These are phyloP conservation scores for Chironex yamaguchii DNA, from an alignment of 30 jellyfish, hydroid and myxozoan species.

Conservation along the genomic window DNA sequence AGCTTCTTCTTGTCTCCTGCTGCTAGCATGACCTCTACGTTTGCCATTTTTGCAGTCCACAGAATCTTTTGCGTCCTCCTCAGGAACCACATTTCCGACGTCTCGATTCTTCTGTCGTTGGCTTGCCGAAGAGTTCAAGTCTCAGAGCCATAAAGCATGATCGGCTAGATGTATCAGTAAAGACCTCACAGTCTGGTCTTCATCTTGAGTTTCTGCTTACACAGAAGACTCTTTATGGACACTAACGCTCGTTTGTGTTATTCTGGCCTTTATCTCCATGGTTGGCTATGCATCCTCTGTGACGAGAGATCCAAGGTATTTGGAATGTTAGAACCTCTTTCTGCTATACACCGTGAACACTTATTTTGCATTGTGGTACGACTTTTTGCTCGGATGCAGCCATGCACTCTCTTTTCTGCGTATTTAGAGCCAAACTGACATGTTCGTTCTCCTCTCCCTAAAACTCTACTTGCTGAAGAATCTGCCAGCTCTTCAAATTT, in stretches of 20 bases:
- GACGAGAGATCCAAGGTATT: too few relatives aligned
- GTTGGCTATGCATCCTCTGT: not conserved
- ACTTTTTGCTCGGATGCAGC: not conserved
- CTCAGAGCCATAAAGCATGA: not conserved
- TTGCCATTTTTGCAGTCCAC: not conserved
- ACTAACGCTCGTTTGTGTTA: not conserved
- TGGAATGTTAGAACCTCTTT: not conserved
- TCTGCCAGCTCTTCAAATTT: too few relatives aligned
- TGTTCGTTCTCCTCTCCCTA: not conserved
- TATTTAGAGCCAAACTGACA: not conserved
- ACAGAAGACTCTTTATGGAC: not conserved
- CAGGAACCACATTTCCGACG: not conserved
- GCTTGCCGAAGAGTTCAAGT: not conserved
- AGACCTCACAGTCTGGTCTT: not conserved
- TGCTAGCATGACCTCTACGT: not conserved
- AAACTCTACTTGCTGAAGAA: not conserved
- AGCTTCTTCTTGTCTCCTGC: not conserved
- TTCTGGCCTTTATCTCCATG: not conserved
- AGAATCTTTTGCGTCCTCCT: not conserved
- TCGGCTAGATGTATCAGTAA: not conserved
- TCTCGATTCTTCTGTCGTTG: not conserved
- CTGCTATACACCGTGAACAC: not conserved
- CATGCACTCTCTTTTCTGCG: not conserved
- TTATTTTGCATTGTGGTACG: not conserved
- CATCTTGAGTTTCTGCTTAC: not conserved